phyloP scores from a whole-genome alignment of 2,888 invertebrate genomes.

The Julus scandinavius region DNA sequence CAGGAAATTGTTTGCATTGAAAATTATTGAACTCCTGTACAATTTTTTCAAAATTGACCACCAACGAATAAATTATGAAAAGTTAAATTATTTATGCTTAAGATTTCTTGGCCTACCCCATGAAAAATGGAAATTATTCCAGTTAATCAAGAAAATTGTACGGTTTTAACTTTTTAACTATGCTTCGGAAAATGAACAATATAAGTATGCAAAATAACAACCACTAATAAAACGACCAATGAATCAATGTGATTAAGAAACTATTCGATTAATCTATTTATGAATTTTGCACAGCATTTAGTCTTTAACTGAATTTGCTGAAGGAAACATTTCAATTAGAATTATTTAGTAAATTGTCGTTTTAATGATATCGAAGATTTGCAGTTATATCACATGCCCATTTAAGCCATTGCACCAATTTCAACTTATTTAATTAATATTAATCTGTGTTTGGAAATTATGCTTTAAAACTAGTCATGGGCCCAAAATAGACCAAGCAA shows the following conservation, averaged over 20 bases:
- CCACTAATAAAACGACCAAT: too few species aligned
- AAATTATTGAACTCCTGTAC: not conserved
- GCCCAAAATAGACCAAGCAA: not conserved
- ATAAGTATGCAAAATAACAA: slow-evolving; percentile 14
- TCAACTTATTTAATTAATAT: not conserved
- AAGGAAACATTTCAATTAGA: not conserved
- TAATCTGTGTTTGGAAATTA: not conserved
- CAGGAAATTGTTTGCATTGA: slow-evolving; percentile 39
- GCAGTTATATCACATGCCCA: not conserved
- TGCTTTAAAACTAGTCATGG: not conserved
- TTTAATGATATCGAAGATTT: not conserved
- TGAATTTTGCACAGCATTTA: too few species aligned
- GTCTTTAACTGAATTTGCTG: not conserved
- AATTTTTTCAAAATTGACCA: slow-evolving; percentile 16
- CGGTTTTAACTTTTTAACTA: not conserved
- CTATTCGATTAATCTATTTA: too few species aligned
- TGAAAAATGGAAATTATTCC: not conserved
- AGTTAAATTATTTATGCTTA: not conserved
- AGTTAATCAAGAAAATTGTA: not conserved
- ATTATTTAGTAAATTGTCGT: not conserved
- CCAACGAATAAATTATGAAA: slow-evolving; percentile 31
- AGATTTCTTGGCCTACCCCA: not conserved
- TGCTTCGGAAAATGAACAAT: not conserved
- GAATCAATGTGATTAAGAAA: too few species aligned
- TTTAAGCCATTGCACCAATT: slow-evolving; percentile 1